These are phyloP conservation scores for Noctua pronuba DNA, from an alignment of 2,888 invertebrate species.

Conservation along the genomic window DNA sequence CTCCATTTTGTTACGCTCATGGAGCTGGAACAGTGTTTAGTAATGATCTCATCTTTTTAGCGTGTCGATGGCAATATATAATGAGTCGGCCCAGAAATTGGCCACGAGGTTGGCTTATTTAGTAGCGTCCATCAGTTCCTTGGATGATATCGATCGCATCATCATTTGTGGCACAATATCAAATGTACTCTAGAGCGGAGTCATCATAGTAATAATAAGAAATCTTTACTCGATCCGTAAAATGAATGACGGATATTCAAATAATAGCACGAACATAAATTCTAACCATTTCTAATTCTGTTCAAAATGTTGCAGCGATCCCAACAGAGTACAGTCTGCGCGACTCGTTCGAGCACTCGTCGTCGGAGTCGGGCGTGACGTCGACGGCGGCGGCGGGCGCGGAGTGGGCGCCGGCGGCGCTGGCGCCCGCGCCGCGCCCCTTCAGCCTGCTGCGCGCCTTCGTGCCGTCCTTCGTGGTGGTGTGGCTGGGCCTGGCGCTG, in stretches of 20 bases:
- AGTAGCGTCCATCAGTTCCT: neutral
- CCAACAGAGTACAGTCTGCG: constrained; percentile 92
- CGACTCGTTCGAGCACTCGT: constrained; percentile 93
- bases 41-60: neutral
- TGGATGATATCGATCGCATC: neutral
- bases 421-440: constrained; percentile 75
- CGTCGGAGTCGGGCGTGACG: constrained; percentile 93
- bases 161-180: neutral
- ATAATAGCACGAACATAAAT: neutral
- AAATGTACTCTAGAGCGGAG: neutral
- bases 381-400: constrained; percentile 73
- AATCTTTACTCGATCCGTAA: neutral
- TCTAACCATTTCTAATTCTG: neutral
- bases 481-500: constrained; percentile 92
- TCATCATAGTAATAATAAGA: neutral
- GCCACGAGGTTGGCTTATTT: neutral
- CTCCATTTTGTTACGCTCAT: neutral
- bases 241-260: neutral
- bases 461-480: constrained; percentile 94
- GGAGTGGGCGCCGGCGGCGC: constrained; percentile 64
- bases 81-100: neutral
- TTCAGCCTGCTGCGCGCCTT: constrained; percentile 93
- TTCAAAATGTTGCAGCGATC: constrained; percentile 64
- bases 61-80: neutral
- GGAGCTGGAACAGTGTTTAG: neutral